phyloP scores from a whole-genome alignment of 2,888 invertebrate genomes.

The Tupiocoris notatus region DNA sequence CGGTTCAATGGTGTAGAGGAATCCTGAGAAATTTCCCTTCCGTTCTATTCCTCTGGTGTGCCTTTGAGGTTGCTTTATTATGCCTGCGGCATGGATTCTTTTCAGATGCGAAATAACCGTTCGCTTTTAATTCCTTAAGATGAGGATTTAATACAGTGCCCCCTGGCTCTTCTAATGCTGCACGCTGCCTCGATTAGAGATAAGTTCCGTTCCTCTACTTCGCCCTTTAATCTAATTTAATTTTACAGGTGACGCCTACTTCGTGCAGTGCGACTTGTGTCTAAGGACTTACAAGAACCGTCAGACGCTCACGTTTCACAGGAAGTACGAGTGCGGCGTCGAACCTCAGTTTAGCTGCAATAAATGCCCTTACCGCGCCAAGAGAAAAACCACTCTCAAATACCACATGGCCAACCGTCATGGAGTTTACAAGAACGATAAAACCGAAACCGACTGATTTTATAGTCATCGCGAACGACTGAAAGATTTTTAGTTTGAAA shows the following conservation, averaged over 20 bases:
- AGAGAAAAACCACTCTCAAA: constrained; percentile 49
- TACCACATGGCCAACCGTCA: constrained; percentile 47
- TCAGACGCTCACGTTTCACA: constrained; percentile 50
- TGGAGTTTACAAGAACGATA: constrained; percentile 22
- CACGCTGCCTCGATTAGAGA: not conserved
- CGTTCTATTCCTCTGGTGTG: no score
- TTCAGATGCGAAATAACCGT: no score
- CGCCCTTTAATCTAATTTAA: not conserved
- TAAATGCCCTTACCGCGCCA: constrained; percentile 49
- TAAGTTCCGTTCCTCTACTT: not conserved
- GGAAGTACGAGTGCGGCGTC: constrained; percentile 52
- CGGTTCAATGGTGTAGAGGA: no score
- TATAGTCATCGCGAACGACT: no score
- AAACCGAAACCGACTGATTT: no score
- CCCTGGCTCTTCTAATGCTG: not conserved
- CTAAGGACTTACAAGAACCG: constrained; percentile 46
- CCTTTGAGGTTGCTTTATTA: no score
- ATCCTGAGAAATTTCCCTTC: no score
- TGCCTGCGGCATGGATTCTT: no score
- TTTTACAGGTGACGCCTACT: constrained; percentile 9
- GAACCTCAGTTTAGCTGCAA: constrained; percentile 51
- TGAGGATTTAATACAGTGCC: no score
- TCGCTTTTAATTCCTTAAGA: no score
- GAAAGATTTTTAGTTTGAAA: no score
- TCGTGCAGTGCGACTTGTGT: constrained; percentile 10